Evolutionary conservation across 2,113 vertebrate genomes (phyloP).

Genomic region (Pseudopodoces humilis): DNA sequence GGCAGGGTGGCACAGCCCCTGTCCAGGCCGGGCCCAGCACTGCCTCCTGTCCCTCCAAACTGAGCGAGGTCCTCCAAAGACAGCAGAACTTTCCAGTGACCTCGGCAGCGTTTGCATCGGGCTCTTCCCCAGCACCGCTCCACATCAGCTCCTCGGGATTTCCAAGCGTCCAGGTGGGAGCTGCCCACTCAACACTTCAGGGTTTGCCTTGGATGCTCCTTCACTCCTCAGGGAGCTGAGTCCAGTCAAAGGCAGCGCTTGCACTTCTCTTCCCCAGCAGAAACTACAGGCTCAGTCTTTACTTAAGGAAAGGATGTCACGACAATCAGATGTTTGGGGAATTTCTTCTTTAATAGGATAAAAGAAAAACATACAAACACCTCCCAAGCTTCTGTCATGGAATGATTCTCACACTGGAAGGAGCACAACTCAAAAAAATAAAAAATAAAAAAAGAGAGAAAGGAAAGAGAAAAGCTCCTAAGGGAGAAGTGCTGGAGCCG

Average conservation of each 20-base stretch:
- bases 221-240: not conserved
- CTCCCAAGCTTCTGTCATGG: conserved; percentile 34
- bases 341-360: conserved; percentile 55
- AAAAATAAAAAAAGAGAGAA: not conserved
- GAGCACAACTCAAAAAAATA: not conserved
- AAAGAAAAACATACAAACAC: conserved; percentile 42
- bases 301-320: conserved; percentile 37
- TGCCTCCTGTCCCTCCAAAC: not conserved
- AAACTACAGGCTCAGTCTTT: not conserved
- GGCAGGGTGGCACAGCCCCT: not conserved
- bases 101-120: not conserved
- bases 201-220: not conserved
- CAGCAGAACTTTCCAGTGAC: not conserved
- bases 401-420: conserved; percentile 40
- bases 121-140: not conserved
- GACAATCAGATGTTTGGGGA: conserved; percentile 17
- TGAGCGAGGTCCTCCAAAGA: not conserved
- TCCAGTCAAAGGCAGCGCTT: not conserved
- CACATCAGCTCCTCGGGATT: not conserved
- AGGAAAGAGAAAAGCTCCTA: not conserved
- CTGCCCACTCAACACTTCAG: not conserved
- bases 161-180: not conserved
- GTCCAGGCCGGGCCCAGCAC: not conserved
- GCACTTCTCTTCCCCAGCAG: not conserved
- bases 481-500: not conserved